A percentile compares a stretch with the other conserved stretches of the same genome.
These are phyloP conservation scores for Meles meles DNA, from an alignment of 2,113 vertebrate species.

Conservation along the genomic window DNA sequence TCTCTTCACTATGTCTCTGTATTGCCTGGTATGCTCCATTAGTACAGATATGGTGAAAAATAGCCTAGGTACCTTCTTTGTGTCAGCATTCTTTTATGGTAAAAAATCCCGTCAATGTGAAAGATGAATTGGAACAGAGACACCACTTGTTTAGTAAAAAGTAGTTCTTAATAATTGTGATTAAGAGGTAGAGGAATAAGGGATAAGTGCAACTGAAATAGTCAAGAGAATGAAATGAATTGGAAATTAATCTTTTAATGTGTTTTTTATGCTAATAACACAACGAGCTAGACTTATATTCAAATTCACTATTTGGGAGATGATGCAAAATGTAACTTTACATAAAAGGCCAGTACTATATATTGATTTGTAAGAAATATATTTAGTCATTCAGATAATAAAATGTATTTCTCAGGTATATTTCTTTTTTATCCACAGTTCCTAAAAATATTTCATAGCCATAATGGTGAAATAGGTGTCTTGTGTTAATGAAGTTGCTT, in stretches of 20 bases:
- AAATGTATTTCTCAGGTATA: not conserved
- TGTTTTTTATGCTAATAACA: not conserved
- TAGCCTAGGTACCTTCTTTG: not conserved
- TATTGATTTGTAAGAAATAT: not conserved
- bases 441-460: not conserved
- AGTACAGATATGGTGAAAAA: not conserved
- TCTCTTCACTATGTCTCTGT: not conserved
- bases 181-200: not conserved
- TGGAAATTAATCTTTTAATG: not conserved
- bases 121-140: not conserved
- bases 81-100: not conserved
- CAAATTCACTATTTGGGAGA: not conserved
- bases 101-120: not conserved
- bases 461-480: not conserved
- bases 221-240: not conserved
- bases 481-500: not conserved
- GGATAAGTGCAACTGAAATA: not conserved
- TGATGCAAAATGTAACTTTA: not conserved
- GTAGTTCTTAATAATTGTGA: not conserved
- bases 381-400: not conserved
- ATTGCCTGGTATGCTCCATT: accelerated
- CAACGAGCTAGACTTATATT: not conserved
- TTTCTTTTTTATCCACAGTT: not conserved
- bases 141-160: not conserved
- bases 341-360: not conserved